Conservation (phyloP, 2,113 vertebrate species). For the Psittacara wagleri region DNA sequence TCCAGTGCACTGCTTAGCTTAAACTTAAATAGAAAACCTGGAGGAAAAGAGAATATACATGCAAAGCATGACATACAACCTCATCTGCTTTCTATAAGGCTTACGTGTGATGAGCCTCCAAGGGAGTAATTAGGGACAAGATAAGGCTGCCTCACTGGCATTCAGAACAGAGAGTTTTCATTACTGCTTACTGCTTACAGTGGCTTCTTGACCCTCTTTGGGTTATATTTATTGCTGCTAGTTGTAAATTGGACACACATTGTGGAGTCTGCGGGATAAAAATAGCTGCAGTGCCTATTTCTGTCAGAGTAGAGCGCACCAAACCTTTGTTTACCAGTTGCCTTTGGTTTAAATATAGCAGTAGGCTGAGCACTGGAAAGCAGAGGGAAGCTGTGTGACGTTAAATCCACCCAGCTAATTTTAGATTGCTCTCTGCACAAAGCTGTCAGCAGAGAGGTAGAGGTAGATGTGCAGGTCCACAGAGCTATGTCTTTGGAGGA, state of each 20-base stretch:
- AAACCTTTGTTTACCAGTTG: constrained; percentile 52
- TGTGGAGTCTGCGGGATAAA: constrained; percentile 46
- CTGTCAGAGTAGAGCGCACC: constrained; percentile 27
- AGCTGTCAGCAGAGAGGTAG: neutral
- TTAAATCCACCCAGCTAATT: constrained; percentile 31
- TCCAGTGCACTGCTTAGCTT: neutral
- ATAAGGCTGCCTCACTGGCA: neutral
- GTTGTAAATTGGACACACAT: constrained; percentile 14
- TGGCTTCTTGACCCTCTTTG: neutral
- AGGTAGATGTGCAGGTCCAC: neutral
- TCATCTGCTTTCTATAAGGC: neutral
- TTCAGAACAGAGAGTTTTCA: neutral
- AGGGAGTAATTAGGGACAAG: constrained; percentile 1
- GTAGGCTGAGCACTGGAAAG: constrained; percentile 17
- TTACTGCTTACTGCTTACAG: neutral
- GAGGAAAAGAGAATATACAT: neutral
- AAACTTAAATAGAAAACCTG: neutral
- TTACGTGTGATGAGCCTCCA: constrained; percentile 9
- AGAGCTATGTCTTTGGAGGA: neutral
- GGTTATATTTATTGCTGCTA: constrained; percentile 36
- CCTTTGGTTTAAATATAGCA: constrained; percentile 58
- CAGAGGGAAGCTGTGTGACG: constrained; percentile 17
- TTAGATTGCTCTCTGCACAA: neutral
- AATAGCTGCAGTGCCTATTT: constrained; percentile 65
- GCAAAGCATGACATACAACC: neutral